Evolutionary conservation across 2,888 invertebrate species (phyloP).

Genomic region (Molanna angustata): DNA sequence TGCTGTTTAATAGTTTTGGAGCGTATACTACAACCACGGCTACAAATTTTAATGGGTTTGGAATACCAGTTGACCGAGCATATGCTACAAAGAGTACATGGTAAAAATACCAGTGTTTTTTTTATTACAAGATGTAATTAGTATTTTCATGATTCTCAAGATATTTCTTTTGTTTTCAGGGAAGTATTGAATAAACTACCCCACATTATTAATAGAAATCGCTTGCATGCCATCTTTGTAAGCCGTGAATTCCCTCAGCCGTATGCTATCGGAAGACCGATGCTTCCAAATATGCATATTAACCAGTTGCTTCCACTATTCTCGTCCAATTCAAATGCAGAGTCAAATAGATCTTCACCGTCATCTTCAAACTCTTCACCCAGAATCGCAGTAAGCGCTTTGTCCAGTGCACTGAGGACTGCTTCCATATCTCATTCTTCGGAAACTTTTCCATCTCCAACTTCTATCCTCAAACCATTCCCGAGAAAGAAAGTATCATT

Average conservation of each 20-base stretch:
- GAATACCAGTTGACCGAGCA: conserved; percentile 35
- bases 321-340: not conserved
- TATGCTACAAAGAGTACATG: conserved; percentile 3
- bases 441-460: not conserved
- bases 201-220: not conserved
- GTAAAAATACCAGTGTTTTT: not conserved
- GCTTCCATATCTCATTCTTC: not conserved
- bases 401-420: conserved; percentile 1
- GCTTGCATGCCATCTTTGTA: not conserved
- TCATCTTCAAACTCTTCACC: conserved; percentile 16
- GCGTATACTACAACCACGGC: conserved; percentile 95
- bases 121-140: not conserved
- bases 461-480: conserved; percentile 8
- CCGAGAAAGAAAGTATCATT: conserved; percentile 1
- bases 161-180: conserved; percentile 4
- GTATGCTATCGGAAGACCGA: conserved; percentile 1
- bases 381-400: not conserved
- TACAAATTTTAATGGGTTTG: conserved; percentile 91
- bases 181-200: conserved; percentile 6
- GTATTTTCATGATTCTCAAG: too few relatives aligned
- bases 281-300: not conserved
- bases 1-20: conserved; percentile 94
- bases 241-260: conserved; percentile 1
- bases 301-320: not conserved
- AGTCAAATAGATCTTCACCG: conserved; percentile 11